Percentiles rank a stretch among this genome's conserved stretches.
phyloP scores from a whole-genome alignment of 2,797 vertebrate genomes.

The Lagocephalus sceleratus region DNA sequence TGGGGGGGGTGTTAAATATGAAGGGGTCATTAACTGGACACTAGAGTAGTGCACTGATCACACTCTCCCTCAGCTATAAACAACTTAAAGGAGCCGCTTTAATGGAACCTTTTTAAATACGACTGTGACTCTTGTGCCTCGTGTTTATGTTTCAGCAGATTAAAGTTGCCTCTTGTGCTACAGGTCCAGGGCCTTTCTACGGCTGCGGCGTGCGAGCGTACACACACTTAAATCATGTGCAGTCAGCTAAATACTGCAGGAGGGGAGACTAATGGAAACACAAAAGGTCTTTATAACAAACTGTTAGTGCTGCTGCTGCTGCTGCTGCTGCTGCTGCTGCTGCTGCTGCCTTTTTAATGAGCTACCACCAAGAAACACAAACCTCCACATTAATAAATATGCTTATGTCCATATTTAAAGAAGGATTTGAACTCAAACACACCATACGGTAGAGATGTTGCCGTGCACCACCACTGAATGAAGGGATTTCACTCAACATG shows the following conservation, averaged over 20 bases:
- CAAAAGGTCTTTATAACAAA: slow-evolving; percentile 96
- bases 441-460: too few relatives aligned
- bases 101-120: slow-evolving; percentile 69
- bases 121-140: slow-evolving; percentile 55
- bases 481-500: too few relatives aligned
- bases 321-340: slow-evolving; percentile 57
- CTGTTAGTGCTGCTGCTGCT: slow-evolving; percentile 68
- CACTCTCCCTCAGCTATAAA: slow-evolving; percentile 66
- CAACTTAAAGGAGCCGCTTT: slow-evolving; percentile 59
- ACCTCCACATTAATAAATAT: slow-evolving; percentile 5
- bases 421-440: not conserved
- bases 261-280: slow-evolving; percentile 90
- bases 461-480: not conserved
- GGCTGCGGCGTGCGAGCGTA: slow-evolving; percentile 80
- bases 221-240: slow-evolving; percentile 82
- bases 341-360: slow-evolving; percentile 79
- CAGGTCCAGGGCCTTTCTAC: slow-evolving; percentile 67
- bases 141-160: slow-evolving; percentile 78
- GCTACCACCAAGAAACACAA: slow-evolving; percentile 77
- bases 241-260: slow-evolving; percentile 59
- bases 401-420: not conserved
- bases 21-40: slow-evolving; percentile 66
- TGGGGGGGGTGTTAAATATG: slow-evolving; percentile 31
- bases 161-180: slow-evolving; percentile 81
- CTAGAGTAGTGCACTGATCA: slow-evolving; percentile 61